Evolutionary conservation across 2,888 invertebrate genomes (phyloP).

Genomic region (Drosophila setosimentum): DNA sequence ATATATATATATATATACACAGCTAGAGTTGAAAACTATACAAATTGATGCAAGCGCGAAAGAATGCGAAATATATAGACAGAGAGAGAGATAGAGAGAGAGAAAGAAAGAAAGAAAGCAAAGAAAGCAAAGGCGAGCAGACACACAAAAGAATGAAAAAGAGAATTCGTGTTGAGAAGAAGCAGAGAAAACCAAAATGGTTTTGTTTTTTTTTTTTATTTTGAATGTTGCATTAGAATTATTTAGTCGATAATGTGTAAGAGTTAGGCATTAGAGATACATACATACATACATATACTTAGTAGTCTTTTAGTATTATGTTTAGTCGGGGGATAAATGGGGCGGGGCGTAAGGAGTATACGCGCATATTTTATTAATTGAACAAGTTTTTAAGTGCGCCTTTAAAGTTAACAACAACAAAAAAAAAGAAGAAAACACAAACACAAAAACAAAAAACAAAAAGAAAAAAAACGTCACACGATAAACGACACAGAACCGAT

Average conservation of each 20-base stretch:
- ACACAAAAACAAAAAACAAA: background rate
- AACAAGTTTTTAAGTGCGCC: constrained; percentile 43
- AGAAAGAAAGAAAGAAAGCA: no score
- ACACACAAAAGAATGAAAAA: background rate
- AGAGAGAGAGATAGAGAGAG: background rate
- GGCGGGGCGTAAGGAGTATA: constrained; percentile 6
- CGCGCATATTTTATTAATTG: constrained; percentile 33
- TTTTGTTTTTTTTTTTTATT: background rate
- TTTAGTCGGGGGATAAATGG: background rate
- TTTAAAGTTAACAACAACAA: constrained; percentile 46
- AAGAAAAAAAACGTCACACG: constrained; percentile 8
- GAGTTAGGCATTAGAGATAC: background rate
- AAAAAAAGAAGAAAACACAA: background rate
- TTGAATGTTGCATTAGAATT: constrained; percentile 12
- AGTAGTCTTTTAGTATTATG: constrained; percentile 10
- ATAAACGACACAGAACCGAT: constrained; percentile 33
- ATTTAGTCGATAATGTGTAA: constrained; percentile 11
- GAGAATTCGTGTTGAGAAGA: background rate
- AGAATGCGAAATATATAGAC: background rate
- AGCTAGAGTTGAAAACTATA: constrained; percentile 63
- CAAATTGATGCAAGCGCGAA: constrained; percentile 12
- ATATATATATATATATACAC: constrained; percentile 30
- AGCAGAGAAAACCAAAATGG: background rate
- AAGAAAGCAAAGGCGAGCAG: background rate
- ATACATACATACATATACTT: constrained; percentile 23